phyloP scores from a whole-genome alignment of 2,797 vertebrate genomes.

The Accipiter minullus region DNA sequence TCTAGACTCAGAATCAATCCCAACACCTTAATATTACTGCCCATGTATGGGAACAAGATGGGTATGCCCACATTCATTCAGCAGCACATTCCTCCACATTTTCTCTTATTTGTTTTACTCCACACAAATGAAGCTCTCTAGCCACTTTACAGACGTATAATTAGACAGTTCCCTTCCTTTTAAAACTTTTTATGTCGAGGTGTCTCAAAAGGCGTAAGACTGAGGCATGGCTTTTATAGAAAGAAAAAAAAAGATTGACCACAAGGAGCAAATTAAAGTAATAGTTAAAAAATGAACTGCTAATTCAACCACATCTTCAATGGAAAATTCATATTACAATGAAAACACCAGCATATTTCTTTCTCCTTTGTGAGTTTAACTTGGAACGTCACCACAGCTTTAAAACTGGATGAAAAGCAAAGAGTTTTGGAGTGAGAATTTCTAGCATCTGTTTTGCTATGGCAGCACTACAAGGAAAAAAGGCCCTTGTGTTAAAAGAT shows the following conservation, averaged over 20 bases:
- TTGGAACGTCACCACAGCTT: neutral
- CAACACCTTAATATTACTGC: neutral
- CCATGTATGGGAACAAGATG: neutral
- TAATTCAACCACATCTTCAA: conserved; percentile 50
- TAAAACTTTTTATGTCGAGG: neutral
- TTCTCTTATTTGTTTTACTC: conserved; percentile 25
- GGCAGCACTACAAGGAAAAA: conserved; percentile 42
- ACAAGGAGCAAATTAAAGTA: conserved; percentile 69
- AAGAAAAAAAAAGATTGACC: neutral
- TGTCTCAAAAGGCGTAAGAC: neutral
- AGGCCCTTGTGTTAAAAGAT: conserved; percentile 31
- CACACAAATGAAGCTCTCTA: neutral
- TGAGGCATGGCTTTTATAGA: neutral
- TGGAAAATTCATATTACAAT: conserved; percentile 40
- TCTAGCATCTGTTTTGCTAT: conserved; percentile 42
- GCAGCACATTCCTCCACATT: conserved; percentile 13
- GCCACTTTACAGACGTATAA: conserved; percentile 18
- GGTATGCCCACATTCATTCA: neutral
- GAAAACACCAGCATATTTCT: conserved; percentile 19
- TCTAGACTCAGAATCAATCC: conserved; percentile 43
- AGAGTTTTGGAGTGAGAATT: conserved; percentile 40
- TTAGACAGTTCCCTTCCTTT: conserved; percentile 20
- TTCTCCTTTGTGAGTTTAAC: neutral
- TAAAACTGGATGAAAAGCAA: conserved; percentile 65
- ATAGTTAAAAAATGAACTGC: conserved; percentile 46